These are phyloP conservation scores for Rotaria magnacalcarata DNA, from an alignment of 2,888 invertebrate genomes.

Conservation along the genomic window DNA sequence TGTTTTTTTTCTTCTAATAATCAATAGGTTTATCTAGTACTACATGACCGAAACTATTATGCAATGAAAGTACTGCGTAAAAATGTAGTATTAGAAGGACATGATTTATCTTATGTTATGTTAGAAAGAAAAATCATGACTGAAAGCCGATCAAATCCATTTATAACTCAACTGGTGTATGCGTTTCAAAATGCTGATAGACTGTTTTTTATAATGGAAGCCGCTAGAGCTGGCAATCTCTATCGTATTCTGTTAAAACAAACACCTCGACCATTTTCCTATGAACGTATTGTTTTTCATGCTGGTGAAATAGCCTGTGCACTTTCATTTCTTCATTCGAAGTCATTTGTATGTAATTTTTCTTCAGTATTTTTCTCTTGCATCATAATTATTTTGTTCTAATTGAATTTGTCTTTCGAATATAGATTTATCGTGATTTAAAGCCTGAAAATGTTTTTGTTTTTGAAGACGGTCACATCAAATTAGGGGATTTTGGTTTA, in stretches of 20 bases:
- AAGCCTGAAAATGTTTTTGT: slow-evolving; percentile 66
- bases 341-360: slow-evolving; percentile 60
- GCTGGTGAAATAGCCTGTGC: slow-evolving; percentile 67
- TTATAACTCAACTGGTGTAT: slow-evolving; percentile 66
- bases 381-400: too few relatives aligned
- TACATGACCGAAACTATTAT: neutral
- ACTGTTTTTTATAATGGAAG: slow-evolving; percentile 66
- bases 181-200: slow-evolving; percentile 66
- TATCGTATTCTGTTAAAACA: slow-evolving; percentile 46
- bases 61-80: slow-evolving; percentile 4
- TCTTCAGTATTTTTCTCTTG: too few relatives aligned
- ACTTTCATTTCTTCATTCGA: slow-evolving; percentile 65
- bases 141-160: slow-evolving; percentile 59
- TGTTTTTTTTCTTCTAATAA: neutral
- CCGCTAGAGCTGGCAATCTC: slow-evolving; percentile 67
- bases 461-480: slow-evolving; percentile 42
- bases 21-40: slow-evolving; percentile 2
- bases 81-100: slow-evolving; percentile 21
- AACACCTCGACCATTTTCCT: slow-evolving; percentile 59
- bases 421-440: slow-evolving; percentile 60
- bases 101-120: slow-evolving; percentile 28
- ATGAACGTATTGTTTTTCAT: slow-evolving; percentile 65
- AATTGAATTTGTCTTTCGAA: too few relatives aligned
- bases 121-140: neutral
- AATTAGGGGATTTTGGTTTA: slow-evolving; percentile 65